phyloP scores from a whole-genome alignment of 2,113 vertebrate genomes.

The Acinonyx jubatus region DNA sequence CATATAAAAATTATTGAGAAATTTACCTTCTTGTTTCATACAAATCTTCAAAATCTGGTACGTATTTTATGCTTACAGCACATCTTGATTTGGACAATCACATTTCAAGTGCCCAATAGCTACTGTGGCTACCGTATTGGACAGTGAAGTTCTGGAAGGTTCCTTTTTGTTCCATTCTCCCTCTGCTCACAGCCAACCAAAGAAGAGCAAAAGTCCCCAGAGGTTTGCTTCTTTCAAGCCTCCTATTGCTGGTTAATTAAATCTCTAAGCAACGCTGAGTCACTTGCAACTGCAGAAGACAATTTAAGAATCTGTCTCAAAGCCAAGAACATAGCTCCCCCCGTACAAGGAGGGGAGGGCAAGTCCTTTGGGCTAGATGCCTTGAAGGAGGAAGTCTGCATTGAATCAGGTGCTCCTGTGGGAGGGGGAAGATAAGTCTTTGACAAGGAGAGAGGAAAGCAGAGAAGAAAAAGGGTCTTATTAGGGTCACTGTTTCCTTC shows the following conservation, averaged over 20 bases:
- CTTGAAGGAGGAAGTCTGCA: not conserved
- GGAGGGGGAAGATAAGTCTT: not conserved
- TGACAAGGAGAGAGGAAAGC: not conserved
- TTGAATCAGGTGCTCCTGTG: not conserved
- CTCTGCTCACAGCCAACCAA: not conserved
- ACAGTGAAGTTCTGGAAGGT: not conserved
- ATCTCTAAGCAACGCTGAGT: constrained; percentile 73
- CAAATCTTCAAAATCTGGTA: not conserved
- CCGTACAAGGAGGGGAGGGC: not conserved
- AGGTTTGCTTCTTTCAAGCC: constrained; percentile 35
- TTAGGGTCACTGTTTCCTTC: not conserved
- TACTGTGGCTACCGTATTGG: not conserved
- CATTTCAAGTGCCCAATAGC: not conserved
- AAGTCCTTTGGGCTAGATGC: not conserved
- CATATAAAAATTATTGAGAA: not conserved
- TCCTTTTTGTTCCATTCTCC: not conserved
- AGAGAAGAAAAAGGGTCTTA: not conserved
- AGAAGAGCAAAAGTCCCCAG: not conserved
- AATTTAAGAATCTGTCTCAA: constrained; percentile 65
- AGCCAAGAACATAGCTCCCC: constrained; percentile 59
- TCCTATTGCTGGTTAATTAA: constrained; percentile 61
- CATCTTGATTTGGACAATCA: not conserved
- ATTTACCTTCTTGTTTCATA: not conserved
- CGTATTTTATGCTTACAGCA: not conserved
- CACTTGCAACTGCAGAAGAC: constrained; percentile 55